Base-by-base conservation (phyloP, 1,140 invertebrate genomes). In the Bombus sibiricus region DNA sequence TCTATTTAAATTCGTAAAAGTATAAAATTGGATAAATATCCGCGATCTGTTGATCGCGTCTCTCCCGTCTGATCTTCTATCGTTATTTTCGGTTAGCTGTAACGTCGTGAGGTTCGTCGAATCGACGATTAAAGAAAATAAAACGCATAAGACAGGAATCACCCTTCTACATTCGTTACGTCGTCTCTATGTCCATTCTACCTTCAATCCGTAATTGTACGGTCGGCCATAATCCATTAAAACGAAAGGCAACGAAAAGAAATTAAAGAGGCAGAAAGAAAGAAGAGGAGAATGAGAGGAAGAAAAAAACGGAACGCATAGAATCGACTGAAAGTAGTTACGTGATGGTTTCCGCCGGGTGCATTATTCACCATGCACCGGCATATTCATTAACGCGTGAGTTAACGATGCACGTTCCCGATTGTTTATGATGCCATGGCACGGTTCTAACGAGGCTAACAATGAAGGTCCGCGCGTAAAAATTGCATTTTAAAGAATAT, bases 381-480 rank as follows among this genome's bases (percentile, higher is more conserved):
- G 59, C 83, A 81, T 86, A 81, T 88, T 89, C 78, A 89, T 89
- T 89, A 89, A 89, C 77, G 78, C 62, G 43, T 68, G 80, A 74
- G 83, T 86, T 89, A 89, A 89, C 78, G 77, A 89, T 74, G 74
- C 74, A 88, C 83, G 88, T 69, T 64, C n/a, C 41, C 72, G 68
- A 73, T 89, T 89, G 83, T 89, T 89, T 81, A 78, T 69, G 81
- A 74, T 22, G 69, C 43, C 73, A 37, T 62, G 76, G 43, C 82
- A 81, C 66, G 84, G 64, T 88, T 81, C 43, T 76, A 73, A 78
- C 73, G 75, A 74, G 43, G 47, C 79, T 86, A 81, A 82, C 80
- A 86, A 86, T 76, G 74, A 76, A 71, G 73, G 78, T 41, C 71
- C 5, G 25, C 53, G 78, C 28, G 34, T 43, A 71, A 66, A n/a